A percentile compares a stretch with the other conserved stretches of the same genome.
Conservation (phyloP, 2,888 invertebrate genomes). For the Cryptocephalus primarius region DNA sequence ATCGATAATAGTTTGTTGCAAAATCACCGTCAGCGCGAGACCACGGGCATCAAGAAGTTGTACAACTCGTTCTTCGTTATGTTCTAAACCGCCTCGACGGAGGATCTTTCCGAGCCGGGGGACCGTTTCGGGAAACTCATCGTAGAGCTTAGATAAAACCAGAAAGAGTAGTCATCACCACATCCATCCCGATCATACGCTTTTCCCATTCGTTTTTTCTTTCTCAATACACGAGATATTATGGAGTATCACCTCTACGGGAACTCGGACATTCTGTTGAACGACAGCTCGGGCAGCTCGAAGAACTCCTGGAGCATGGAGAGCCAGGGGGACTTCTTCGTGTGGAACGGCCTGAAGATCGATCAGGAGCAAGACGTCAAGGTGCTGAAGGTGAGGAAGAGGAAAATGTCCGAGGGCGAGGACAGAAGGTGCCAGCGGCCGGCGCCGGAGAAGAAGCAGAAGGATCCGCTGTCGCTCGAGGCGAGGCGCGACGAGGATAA, state of each 20-base stretch:
- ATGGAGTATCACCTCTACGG: slow-evolving; percentile 38
- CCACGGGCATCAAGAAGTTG: slow-evolving; percentile 75
- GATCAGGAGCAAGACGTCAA: slow-evolving; percentile 18
- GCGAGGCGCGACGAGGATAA: slow-evolving; percentile 8
- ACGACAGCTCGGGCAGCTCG: slow-evolving; percentile 22
- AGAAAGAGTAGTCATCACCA: too few species aligned
- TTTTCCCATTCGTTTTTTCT: too few species aligned
- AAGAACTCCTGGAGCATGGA: slow-evolving; percentile 33
- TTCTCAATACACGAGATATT: slow-evolving; percentile 15
- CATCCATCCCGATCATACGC: too few species aligned
- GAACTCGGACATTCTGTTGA: slow-evolving; percentile 26
- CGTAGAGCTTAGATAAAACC: too few species aligned
- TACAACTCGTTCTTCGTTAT: slow-evolving; percentile 82
- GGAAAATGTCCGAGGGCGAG: slow-evolving; percentile 4
- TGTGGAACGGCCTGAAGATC: slow-evolving; percentile 34
- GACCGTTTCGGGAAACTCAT: slow-evolving; percentile 2
- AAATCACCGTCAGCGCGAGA: slow-evolving; percentile 73
- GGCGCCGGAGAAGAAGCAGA: slow-evolving; percentile 2
- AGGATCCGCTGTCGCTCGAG: slow-evolving; percentile 19
- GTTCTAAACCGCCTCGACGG: slow-evolving; percentile 47
- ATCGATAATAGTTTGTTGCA: slow-evolving; percentile 65
- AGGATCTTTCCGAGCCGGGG: background rate
- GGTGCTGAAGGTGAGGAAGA: slow-evolving; percentile 4
- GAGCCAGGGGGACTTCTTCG: slow-evolving; percentile 33
- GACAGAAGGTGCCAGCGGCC: slow-evolving; percentile 14